Evolutionary conservation across 2,113 vertebrate genomes (phyloP).

Genomic region (Callithrix jacchus): DNA sequence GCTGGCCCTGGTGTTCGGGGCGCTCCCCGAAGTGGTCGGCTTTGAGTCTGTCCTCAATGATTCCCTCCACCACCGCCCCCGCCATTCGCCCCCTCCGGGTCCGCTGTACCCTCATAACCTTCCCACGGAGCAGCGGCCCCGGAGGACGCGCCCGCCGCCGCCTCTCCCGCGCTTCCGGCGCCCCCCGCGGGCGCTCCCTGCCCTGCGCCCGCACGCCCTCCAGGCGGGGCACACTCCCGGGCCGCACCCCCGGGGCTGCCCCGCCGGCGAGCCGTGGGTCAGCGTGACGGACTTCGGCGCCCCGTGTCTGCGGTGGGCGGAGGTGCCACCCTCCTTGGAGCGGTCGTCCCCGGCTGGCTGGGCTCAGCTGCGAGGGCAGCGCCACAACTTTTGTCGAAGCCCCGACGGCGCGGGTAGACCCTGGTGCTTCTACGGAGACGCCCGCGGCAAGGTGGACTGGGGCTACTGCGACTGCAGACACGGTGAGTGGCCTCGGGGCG

Average conservation of each 20-base stretch:
- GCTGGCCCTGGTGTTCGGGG: conserved; percentile 76
- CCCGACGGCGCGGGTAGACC: conserved; percentile 86
- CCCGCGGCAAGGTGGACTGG: conserved; percentile 87
- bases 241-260: conserved; percentile 79
- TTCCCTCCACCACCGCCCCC: not conserved
- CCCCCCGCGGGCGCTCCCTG: not conserved
- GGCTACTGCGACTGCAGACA: conserved; percentile 90
- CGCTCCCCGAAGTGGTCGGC: conserved; percentile 57
- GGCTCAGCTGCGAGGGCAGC: conserved; percentile 64
- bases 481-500: conserved; percentile 83
- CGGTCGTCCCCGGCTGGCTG: conserved; percentile 68
- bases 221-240: conserved; percentile 53
- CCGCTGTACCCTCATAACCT: not conserved
- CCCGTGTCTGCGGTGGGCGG: conserved; percentile 87
- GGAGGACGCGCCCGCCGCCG: not conserved
- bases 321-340: conserved; percentile 83
- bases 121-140: not conserved
- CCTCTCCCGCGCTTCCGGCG: not conserved
- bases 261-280: conserved; percentile 82
- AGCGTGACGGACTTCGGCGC: conserved; percentile 88
- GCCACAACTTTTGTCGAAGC: conserved; percentile 89
- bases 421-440: conserved; percentile 88
- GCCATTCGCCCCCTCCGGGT: not conserved
- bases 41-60: not conserved
- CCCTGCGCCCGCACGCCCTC: not conserved